These are phyloP conservation scores for Drosophila pectinifera DNA, from an alignment of 1,140 invertebrate species.

Conservation along the genomic window DNA sequence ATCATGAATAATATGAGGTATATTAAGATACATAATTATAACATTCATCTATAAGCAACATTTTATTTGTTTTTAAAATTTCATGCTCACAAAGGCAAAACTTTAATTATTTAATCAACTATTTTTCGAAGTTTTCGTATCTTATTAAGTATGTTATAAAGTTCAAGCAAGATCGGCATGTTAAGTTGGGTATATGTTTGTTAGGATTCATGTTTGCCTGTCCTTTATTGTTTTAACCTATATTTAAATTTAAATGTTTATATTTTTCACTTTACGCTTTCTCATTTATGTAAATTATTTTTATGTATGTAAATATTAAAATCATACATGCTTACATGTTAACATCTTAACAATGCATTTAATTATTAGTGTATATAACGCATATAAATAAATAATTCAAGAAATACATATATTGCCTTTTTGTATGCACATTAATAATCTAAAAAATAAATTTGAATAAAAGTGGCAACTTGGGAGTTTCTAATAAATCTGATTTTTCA, in stretches of 20 bases:
- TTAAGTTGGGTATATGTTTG: neutral
- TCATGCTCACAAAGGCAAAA: neutral
- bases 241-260: neutral
- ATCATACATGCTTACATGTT: neutral
- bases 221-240: neutral
- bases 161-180: neutral
- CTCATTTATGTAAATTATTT: neutral
- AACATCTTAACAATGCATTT: conserved; percentile 1
- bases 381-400: neutral
- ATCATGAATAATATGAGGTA: too few species aligned
- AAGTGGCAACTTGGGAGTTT: neutral
- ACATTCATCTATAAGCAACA: too few species aligned
- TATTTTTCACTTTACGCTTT: neutral
- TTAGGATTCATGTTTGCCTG: neutral
- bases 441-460: neutral
- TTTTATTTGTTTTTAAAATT: neutral
- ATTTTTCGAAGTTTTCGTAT: neutral
- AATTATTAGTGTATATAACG: conserved; percentile 1
- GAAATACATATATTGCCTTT: neutral
- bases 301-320: conserved; percentile 1
- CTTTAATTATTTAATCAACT: neutral
- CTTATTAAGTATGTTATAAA: neutral
- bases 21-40: too few species aligned
- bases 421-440: neutral
- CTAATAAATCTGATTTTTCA: neutral